A percentile compares a stretch with the other conserved stretches of the same genome.
phyloP scores from a whole-genome alignment of 2,888 invertebrate species.

The Fragum whitleyi region DNA sequence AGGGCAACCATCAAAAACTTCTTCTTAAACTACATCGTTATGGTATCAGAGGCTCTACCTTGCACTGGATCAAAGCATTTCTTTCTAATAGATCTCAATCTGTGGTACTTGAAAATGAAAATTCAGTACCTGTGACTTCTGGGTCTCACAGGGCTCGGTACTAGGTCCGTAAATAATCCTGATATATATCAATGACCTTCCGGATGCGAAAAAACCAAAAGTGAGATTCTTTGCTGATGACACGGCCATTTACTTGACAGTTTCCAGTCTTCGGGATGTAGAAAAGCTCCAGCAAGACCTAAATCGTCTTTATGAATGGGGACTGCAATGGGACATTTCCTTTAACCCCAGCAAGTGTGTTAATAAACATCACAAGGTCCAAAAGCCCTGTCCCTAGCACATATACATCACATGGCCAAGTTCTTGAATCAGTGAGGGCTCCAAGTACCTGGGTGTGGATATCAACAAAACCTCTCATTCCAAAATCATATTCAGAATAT shows the following conservation, averaged over 20 bases:
- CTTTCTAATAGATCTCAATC: not conserved
- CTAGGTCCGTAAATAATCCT: not conserved
- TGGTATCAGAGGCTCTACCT: not conserved
- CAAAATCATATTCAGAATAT: too few relatives aligned
- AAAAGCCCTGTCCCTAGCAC: too few relatives aligned
- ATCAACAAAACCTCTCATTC: too few relatives aligned
- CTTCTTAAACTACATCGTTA: not conserved
- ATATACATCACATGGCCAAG: too few relatives aligned
- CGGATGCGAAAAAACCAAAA: not conserved
- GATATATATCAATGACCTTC: not conserved
- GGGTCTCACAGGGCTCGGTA: not conserved
- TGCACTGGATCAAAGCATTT: not conserved
- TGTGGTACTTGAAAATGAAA: not conserved
- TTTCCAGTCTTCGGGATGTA: not conserved
- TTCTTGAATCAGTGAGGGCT: too few relatives aligned
- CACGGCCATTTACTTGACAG: not conserved
- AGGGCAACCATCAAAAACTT: conserved; percentile 9
- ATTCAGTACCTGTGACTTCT: not conserved
- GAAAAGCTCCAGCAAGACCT: not conserved
- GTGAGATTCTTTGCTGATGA: not conserved
- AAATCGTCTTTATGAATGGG: not conserved
- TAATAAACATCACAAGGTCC: not conserved
- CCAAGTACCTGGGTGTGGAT: too few relatives aligned
- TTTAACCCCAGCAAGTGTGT: conserved; percentile 5
- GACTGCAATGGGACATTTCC: not conserved